phyloP scores from a whole-genome alignment of 2,888 invertebrate species.

The Aspidiotus rigidus region DNA sequence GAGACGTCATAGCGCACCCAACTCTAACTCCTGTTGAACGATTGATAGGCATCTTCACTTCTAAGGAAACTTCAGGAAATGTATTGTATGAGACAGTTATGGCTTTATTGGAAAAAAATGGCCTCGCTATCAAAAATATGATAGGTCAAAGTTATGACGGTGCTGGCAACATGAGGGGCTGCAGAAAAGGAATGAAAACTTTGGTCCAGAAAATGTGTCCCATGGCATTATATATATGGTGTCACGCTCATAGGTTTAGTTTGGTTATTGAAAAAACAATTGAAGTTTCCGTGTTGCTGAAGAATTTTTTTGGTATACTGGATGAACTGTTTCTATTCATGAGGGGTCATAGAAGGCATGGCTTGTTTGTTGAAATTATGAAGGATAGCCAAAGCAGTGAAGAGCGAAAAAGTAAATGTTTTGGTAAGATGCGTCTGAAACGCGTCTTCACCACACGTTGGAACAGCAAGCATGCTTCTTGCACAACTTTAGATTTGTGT shows the following conservation, averaged over 20 bases:
- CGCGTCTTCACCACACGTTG: not conserved
- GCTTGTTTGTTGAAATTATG: not conserved
- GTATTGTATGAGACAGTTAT: not conserved
- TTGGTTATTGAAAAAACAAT: slow-evolving; percentile 5
- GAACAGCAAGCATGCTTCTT: not conserved
- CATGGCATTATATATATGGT: slow-evolving; percentile 7
- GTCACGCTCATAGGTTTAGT: not conserved
- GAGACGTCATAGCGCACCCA: not conserved
- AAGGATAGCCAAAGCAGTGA: too few relatives aligned
- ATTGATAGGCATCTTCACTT: not conserved
- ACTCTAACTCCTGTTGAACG: slow-evolving; percentile 3
- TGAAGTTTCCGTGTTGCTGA: not conserved
- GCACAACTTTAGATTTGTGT: not conserved
- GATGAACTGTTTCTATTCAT: slow-evolving; percentile 9
- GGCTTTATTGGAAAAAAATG: too few relatives aligned
- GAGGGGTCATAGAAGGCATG: not conserved
- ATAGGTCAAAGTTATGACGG: slow-evolving; percentile 16
- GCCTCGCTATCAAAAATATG: too few relatives aligned
- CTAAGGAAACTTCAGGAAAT: not conserved
- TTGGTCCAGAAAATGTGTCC: not conserved
- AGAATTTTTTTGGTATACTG: slow-evolving; percentile 15
- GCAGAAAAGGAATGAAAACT: slow-evolving; percentile 10
- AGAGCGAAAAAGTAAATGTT: too few relatives aligned
- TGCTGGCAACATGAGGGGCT: slow-evolving; percentile 5
- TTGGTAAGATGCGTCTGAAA: not conserved